These are phyloP conservation scores for Melanerpes formicivorus DNA, from an alignment of 2,113 vertebrate species.

Conservation along the genomic window DNA sequence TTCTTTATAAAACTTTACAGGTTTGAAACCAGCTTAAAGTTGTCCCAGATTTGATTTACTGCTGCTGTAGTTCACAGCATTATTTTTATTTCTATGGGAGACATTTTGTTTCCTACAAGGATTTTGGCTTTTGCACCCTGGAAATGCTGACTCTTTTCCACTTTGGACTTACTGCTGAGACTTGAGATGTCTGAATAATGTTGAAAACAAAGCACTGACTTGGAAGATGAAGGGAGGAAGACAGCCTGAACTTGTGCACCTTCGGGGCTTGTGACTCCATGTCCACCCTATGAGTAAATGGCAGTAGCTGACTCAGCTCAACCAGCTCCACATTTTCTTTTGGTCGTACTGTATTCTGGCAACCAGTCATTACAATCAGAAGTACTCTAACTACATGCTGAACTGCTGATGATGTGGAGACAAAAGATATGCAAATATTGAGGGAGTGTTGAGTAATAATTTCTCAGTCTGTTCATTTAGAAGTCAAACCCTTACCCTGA, in stretches of 20 bases:
- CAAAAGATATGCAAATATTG: neutral
- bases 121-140: neutral
- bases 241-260: conserved; percentile 33
- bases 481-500: neutral
- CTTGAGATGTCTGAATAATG: neutral
- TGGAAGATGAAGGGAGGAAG: neutral
- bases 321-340: neutral
- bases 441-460: neutral
- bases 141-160: neutral
- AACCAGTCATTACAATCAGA: conserved; percentile 21
- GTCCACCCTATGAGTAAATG: neutral
- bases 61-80: neutral
- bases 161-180: neutral
- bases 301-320: neutral
- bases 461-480: neutral
- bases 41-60: neutral
- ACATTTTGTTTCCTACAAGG: neutral
- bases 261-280: neutral
- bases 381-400: neutral
- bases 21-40: neutral
- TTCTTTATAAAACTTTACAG: neutral
- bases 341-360: neutral
- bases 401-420: neutral
- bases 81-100: neutral
- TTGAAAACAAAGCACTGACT: neutral